A percentile compares a stretch with the other conserved stretches of the same genome.
Evolutionary conservation across 2,797 vertebrate species (phyloP).

Genomic region (Semaprochilodus insignis): DNA sequence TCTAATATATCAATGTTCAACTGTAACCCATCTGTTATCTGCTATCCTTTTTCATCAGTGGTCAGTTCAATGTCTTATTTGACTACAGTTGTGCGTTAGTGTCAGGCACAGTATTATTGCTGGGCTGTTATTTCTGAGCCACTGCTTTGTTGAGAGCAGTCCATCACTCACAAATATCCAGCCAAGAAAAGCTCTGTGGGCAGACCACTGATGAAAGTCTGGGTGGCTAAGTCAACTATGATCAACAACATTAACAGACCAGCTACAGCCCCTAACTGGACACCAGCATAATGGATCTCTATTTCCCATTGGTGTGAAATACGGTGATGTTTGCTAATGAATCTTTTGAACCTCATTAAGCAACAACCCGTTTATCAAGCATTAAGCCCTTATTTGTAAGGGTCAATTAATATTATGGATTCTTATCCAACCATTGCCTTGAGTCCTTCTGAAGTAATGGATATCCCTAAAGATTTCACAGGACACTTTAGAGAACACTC

Average conservation of each 20-base stretch:
- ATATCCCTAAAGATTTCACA: background rate
- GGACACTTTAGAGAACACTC: background rate
- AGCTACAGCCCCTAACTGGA: background rate
- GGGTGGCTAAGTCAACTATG: background rate
- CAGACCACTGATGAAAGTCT: background rate
- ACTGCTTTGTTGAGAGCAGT: background rate
- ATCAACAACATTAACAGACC: background rate
- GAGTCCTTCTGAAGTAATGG: background rate
- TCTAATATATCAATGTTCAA: background rate
- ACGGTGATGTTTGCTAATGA: background rate
- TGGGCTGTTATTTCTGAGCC: background rate
- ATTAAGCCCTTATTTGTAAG: background rate
- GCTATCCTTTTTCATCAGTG: too few species aligned
- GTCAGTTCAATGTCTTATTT: background rate
- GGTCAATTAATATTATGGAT: background rate
- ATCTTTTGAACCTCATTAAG: background rate
- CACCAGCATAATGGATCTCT: too few species aligned
- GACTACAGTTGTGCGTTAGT: background rate
- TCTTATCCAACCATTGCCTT: background rate
- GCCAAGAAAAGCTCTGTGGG: background rate
- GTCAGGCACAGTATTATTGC: background rate
- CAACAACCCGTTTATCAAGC: too few species aligned
- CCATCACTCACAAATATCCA: background rate
- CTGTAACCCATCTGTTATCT: background rate
- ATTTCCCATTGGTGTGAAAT: background rate